A percentile compares a stretch with the other conserved stretches of the same genome.
These are phyloP conservation scores for Cephus cinctus DNA, from an alignment of 1,140 invertebrate genomes.

Conservation along the genomic window DNA sequence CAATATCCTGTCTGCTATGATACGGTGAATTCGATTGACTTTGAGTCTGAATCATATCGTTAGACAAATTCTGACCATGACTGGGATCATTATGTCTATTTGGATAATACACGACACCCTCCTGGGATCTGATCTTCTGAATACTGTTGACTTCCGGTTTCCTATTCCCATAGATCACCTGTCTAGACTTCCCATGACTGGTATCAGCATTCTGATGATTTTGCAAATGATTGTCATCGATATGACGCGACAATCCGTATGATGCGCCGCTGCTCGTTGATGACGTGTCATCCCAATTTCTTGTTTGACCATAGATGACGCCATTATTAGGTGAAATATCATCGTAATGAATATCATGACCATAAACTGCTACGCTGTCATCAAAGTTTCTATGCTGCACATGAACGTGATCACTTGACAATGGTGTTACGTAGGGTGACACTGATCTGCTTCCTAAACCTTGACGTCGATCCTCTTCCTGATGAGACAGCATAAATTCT, in stretches of 20 bases:
- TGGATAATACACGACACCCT: slow-evolving; percentile 22
- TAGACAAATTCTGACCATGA: slow-evolving; percentile 13
- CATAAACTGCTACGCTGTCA: slow-evolving; percentile 14
- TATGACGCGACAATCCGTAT: background rate
- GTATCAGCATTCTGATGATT: background rate
- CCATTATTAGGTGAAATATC: slow-evolving; percentile 25
- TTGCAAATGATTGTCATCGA: too few species aligned
- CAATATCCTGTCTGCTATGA: background rate
- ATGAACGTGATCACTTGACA: slow-evolving; percentile 40
- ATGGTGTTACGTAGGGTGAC: slow-evolving; percentile 25
- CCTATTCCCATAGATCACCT: background rate
- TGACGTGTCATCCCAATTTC: slow-evolving; percentile 27
- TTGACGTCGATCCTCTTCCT: slow-evolving; percentile 64
- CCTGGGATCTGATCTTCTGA: slow-evolving; percentile 19
- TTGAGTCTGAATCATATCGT: slow-evolving; percentile 9
- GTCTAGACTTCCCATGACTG: background rate
- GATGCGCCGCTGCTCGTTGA: slow-evolving; percentile 6
- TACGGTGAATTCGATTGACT: background rate
- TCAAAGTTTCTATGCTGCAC: slow-evolving; percentile 34
- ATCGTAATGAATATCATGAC: slow-evolving; percentile 12
- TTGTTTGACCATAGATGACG: slow-evolving; percentile 28
- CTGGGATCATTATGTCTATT: slow-evolving; percentile 16
- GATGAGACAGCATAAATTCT: slow-evolving; percentile 72
- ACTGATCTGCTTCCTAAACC: slow-evolving; percentile 18
- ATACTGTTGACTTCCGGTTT: background rate